These are phyloP conservation scores for Argyrosomus japonicus DNA, from an alignment of 2,113 vertebrate species.

Conservation along the genomic window DNA sequence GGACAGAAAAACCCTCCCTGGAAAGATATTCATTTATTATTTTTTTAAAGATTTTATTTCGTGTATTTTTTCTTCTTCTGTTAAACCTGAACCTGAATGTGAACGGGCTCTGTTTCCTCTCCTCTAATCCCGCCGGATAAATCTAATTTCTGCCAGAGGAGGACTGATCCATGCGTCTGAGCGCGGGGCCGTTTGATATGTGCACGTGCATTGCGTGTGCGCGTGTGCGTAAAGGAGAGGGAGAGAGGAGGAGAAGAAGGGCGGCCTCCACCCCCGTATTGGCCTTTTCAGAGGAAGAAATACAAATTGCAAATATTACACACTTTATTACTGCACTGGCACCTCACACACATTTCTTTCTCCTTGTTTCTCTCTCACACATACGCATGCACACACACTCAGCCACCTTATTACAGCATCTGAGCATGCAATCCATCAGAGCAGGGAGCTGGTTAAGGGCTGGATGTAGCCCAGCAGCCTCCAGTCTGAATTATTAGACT, in stretches of 20 bases:
- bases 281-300: conserved; percentile 41
- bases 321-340: conserved; percentile 14
- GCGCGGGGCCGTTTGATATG: not conserved
- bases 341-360: not conserved
- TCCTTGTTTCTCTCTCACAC: not conserved
- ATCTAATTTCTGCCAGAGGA: conserved; percentile 45
- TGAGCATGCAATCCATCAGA: conserved; percentile 71
- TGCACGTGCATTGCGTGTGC: not conserved
- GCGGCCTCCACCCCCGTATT: not conserved
- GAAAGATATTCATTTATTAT: conserved; percentile 25
- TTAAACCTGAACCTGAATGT: not conserved
- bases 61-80: not conserved
- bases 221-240: not conserved
- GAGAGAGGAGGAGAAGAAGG: not conserved
- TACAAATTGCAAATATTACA: conserved; percentile 34
- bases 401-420: conserved; percentile 56
- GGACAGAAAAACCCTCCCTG: conserved; percentile 29
- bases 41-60: not conserved
- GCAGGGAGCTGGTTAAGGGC: conserved; percentile 52
- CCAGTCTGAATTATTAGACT: conserved; percentile 70
- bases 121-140: conserved; percentile 50
- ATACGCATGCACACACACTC: conserved; percentile 29
- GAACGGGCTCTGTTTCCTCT: conserved; percentile 27
- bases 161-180: conserved; percentile 40
- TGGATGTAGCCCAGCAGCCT: conserved; percentile 68